Base-by-base conservation (phyloP, 2,888 invertebrate genomes). In the Drosophila conformis region DNA sequence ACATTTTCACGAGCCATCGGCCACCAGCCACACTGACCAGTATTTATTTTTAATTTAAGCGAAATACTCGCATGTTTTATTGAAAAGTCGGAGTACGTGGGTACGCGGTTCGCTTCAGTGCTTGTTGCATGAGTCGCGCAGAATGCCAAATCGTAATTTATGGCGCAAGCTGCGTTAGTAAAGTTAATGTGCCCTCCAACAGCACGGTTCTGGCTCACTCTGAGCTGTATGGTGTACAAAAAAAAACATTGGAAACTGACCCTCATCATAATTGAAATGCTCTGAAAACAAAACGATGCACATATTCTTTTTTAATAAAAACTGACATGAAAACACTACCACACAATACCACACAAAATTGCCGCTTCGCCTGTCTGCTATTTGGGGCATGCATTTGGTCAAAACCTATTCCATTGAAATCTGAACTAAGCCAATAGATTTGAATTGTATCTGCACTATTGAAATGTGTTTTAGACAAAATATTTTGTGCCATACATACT, bases 11-110 rank as follows among this genome's bases (percentile, higher is more conserved):
- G 42, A 54, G 71, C 51, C 48, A 66, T 38, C 54, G 51, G 54
- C 56, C 48, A 66, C 42, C 52, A 42, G 54, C 53, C 40, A 31
- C 29, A 31, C 31, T 60, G 69, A 21, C 65, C 68, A 75, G 11
- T 74, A 82, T 84, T 77, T 77, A 76, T 79, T 84, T 86, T 82
- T 82, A 84, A 85, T 86, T 86, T 86, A 82, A 80, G 60, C 67
- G 53, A 76, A 84, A 76, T 80, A 65, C 68, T 76, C 70, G 73
- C 70, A 61, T 73, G 80, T 36, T 68, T 76, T 70, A 76, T 46
- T 61, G 57, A 58, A 66, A 65, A 57, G 61, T 57, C 36, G 11
- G 61, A 21, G 38, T 27, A 36, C 40, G 59, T 33, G 31, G 36
- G 29, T 40, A 40, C 29, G 13, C 25, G n/a, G 29, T 15, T 21